Conservation (phyloP, 2,113 vertebrate genomes). For the Triplophysa rosa region DNA sequence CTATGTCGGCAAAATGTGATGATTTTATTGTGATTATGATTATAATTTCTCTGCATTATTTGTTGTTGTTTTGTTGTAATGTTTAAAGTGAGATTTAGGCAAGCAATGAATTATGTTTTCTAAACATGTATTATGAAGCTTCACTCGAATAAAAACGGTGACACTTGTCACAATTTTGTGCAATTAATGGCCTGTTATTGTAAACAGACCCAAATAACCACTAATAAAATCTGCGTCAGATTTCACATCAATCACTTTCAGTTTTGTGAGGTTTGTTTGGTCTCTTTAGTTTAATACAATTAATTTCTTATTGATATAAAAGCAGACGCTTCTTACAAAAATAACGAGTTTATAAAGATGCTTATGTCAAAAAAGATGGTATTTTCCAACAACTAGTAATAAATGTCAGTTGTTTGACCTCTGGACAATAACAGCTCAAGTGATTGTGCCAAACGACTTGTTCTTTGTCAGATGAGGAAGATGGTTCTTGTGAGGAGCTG, state of each 20-base stretch:
- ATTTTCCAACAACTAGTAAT: not conserved
- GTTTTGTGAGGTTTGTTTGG: not conserved
- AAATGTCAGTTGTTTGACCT: not conserved
- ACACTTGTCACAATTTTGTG: slow-evolving; percentile 24
- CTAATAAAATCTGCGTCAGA: not conserved
- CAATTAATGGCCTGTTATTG: not conserved
- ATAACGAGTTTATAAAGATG: not conserved
- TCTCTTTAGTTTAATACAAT: too few relatives aligned
- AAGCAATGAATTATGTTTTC: too few relatives aligned
- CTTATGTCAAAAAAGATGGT: not conserved
- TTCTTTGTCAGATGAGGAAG: not conserved
- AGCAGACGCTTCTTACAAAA: not conserved
- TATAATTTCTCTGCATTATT: too few relatives aligned
- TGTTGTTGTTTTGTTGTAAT: too few relatives aligned
- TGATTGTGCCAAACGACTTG: not conserved
- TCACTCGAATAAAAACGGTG: not conserved
- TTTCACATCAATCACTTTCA: not conserved
- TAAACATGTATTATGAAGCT: too few relatives aligned
- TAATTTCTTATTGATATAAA: too few relatives aligned
- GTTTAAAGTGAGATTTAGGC: too few relatives aligned
- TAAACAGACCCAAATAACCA: not conserved
- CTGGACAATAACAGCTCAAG: not conserved
- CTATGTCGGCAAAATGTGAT: too few relatives aligned
- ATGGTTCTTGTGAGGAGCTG: not conserved
- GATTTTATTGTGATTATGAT: too few relatives aligned